These are phyloP conservation scores for Orthochromis malagaraziensis DNA, from an alignment of 2,113 vertebrate species.

Conservation along the genomic window DNA sequence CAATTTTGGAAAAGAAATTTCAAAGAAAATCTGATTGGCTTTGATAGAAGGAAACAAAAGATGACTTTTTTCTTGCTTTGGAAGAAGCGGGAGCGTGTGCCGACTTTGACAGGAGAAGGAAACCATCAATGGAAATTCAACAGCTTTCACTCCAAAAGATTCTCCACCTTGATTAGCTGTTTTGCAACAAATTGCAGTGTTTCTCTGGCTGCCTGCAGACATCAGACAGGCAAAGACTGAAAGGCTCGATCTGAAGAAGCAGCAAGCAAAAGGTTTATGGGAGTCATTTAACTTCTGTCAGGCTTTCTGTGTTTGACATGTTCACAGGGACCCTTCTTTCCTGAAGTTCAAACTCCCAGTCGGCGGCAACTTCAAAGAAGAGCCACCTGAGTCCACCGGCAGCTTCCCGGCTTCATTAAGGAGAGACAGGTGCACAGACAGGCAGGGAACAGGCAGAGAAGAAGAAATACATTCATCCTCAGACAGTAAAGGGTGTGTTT, in stretches of 20 bases:
- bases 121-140: neutral
- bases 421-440: slow-evolving; percentile 29
- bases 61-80: neutral
- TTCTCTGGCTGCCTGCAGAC: neutral
- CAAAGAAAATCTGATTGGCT: slow-evolving; percentile 7
- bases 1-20: neutral
- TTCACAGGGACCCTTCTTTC: neutral
- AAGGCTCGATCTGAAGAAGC: neutral
- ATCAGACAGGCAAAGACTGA: slow-evolving; percentile 2
- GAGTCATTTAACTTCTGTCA: slow-evolving; percentile 35
- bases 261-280: neutral
- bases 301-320: slow-evolving; percentile 7
- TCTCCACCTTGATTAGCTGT: slow-evolving; percentile 5
- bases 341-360: slow-evolving; percentile 2
- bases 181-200: neutral
- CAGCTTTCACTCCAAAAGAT: slow-evolving; percentile 23
- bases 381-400: neutral
- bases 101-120: neutral
- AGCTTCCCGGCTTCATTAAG: slow-evolving; percentile 41
- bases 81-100: neutral
- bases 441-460: neutral
- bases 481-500: neutral
- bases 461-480: neutral
- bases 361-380: slow-evolving; percentile 21
- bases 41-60: slow-evolving; percentile 29